Base-by-base conservation (phyloP, 2,888 invertebrate species). In the Tetanocera ferruginea region DNA sequence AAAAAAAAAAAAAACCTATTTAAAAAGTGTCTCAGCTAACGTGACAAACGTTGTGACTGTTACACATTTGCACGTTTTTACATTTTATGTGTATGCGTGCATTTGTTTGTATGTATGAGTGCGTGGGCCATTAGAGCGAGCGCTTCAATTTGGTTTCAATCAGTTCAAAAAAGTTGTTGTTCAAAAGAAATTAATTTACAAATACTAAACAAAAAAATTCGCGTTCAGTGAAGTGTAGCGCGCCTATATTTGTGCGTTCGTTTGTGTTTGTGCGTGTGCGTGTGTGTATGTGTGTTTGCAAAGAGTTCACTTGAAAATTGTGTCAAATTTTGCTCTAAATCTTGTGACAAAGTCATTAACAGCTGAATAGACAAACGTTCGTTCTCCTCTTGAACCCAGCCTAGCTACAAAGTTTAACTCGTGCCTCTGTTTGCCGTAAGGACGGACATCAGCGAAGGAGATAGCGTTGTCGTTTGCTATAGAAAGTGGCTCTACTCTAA, bases 271-370 rank as follows among this genome's bases (percentile, higher is more conserved):
- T 49, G 62, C 34, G 31, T 23, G 34, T 51, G 51, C 51, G 64
- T 62, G 31, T 51, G 28, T 34, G 72, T 17, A 37, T 64, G n/a
- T 5, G 3, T 23, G 49, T 43, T 25, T 19, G 23, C 37, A 51
- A 9, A 11, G 51, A 69, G 11, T 34, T 23, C 51, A 28, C 69
- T 9, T 17, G 23, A 23, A 51, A 69, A 69, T 69, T 69, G 52
- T 69, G 69, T 69, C 69, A 69, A 69, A 51, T 69, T 25, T 19
- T 69, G 28, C 49, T 51, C 49, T 23, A 17, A 69, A 25, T 51
- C 51, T 28, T 14, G 14, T 69, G 51, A 52, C 69, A 49, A 60
- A 28, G 67, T 69, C 69, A 69, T 60, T 60, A 60, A 60, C 60
- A 60, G 14, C 11, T 11, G 14, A 43, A 43, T 14, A 43, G 11